A percentile compares a stretch with the other conserved stretches of the same genome.
Evolutionary conservation across 2,888 invertebrate species (phyloP).

Genomic region (Rhagonycha fulva): DNA sequence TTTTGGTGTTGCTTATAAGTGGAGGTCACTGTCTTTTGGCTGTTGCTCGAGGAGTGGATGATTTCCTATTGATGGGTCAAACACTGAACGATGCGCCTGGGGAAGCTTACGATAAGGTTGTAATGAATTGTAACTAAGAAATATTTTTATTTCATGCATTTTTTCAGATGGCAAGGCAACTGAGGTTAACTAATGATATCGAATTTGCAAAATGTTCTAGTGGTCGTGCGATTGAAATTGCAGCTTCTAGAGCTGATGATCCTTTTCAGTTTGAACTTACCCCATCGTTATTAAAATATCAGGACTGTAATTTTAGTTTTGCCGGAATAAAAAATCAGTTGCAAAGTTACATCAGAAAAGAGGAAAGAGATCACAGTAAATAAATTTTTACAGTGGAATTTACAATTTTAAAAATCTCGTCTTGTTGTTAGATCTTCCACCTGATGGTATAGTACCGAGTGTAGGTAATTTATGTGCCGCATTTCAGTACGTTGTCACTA

Average conservation of each 20-base stretch:
- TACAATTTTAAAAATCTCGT: not conserved
- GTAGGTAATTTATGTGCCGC: conserved; percentile 84
- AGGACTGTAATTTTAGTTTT: conserved; percentile 91
- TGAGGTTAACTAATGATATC: conserved; percentile 79
- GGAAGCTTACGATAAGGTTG: conserved; percentile 90
- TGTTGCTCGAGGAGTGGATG: conserved; percentile 71
- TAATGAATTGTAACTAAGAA: not conserved
- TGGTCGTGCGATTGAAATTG: conserved; percentile 83
- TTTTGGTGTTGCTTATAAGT: conserved; percentile 85
- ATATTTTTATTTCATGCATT: not conserved
- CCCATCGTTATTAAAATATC: conserved; percentile 64
- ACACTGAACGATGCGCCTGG: conserved; percentile 88
- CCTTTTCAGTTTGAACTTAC: conserved; percentile 69
- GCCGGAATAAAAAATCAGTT: conserved; percentile 76
- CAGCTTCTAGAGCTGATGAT: conserved; percentile 71
- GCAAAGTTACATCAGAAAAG: conserved; percentile 38
- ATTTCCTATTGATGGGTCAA: conserved; percentile 81
- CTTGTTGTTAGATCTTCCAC: conserved; percentile 57
- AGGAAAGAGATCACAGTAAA: conserved; percentile 33
- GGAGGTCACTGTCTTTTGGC: conserved; percentile 90
- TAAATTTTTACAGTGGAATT: not conserved
- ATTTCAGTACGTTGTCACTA: conserved; percentile 73
- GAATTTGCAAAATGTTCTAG: conserved; percentile 77
- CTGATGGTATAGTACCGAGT: conserved; percentile 74
- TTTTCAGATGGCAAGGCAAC: conserved; percentile 72